Base-by-base conservation (phyloP, 1,140 invertebrate species). In the Nomia melanderi region DNA sequence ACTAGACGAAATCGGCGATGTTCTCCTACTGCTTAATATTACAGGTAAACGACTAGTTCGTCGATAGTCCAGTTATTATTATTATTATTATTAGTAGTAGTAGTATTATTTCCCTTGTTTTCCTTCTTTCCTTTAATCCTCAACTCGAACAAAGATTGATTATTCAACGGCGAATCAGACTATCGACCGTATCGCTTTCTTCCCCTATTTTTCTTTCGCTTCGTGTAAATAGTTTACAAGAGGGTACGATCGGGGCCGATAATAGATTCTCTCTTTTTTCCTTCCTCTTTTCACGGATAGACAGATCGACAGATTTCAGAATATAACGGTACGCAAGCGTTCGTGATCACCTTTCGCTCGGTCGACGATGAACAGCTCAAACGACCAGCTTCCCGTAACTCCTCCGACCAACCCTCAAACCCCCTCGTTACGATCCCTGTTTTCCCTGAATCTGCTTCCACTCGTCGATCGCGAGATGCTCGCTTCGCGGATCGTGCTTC, bases 1-100 rank as follows among this genome's bases (percentile, higher is more conserved):
- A 82, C 82, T 79, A 85, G 83, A 84, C 67, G 76, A 87, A 86
- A 88, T 86, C 79, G 79, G 80, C 82, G 76, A 83, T 83, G 73
- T 76, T 50, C 82, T 59, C n/a, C n/a, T 77, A 85, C 63, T 85
- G 80, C 86, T 87, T 85, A 88, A 87, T 86, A 84, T 85, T 87
- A 88, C 53, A 85, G 73, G 64, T 78, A 85, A 87, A 73, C 75
- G 66, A 75, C 70, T 71, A 76, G 66, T 74, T 50, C 54, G 75
- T 66, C 78, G 71, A 74, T 65, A 78, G 74, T 67, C 78, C 29
- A 14, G 41, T 44, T n/a, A n/a, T n/a, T n/a, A n/a, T n/a, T n/a
- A n/a, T n/a, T n/a, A n/a, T n/a, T n/a, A n/a, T n/a, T n/a, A n/a
- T n/a, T n/a, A n/a, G n/a, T n/a, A n/a, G n/a, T n/a, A n/a, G n/a